These are phyloP conservation scores for Sebastes kiyomatsui DNA, from an alignment of 2,797 vertebrate species.

Conservation along the genomic window DNA sequence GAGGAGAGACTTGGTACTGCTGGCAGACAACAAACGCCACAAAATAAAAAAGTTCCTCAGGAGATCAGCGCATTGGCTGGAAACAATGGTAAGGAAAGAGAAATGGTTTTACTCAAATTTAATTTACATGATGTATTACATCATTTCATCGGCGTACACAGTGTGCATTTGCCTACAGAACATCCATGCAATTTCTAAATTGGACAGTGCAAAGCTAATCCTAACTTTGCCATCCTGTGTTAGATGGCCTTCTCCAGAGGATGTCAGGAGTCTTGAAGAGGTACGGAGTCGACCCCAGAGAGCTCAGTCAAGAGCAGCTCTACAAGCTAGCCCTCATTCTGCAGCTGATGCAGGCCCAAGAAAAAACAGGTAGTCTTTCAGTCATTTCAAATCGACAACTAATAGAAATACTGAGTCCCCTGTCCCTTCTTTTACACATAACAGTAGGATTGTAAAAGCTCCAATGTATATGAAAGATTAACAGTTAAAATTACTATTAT, in stretches of 20 bases:
- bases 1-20: constrained; percentile 63
- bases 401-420: background rate
- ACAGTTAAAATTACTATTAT: background rate
- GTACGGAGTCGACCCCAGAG: constrained; percentile 85
- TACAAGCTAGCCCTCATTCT: constrained; percentile 86
- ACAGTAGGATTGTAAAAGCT: background rate
- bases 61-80: constrained; percentile 65
- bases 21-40: constrained; percentile 47
- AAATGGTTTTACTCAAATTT: background rate
- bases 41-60: constrained; percentile 71
- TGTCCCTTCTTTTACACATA: background rate
- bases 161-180: background rate
- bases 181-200: background rate
- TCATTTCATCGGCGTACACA: background rate
- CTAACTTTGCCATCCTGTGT: background rate
- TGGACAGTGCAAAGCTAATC: background rate
- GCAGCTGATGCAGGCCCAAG: constrained; percentile 82
- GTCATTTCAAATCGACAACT: background rate
- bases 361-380: constrained; percentile 77
- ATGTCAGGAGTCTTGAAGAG: constrained; percentile 84
- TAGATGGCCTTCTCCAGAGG: constrained; percentile 86
- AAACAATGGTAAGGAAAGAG: constrained; percentile 71
- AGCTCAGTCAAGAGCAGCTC: constrained; percentile 90
- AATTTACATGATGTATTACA: background rate
- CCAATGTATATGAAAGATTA: background rate